phyloP scores from a whole-genome alignment of 1,140 invertebrate genomes.

The Bombus polaris region DNA sequence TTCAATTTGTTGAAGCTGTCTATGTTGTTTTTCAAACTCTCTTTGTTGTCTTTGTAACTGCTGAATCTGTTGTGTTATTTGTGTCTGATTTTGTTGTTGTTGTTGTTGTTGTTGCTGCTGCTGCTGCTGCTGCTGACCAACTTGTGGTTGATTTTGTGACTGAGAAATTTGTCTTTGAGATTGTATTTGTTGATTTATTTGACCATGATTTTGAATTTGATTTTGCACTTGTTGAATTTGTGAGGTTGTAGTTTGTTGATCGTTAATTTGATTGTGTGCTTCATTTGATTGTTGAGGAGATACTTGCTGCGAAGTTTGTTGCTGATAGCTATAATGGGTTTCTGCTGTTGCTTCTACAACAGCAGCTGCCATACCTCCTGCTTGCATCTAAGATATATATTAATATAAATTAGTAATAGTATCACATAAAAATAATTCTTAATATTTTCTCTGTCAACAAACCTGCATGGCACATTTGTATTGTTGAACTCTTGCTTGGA shows the following conservation, averaged over 20 bases:
- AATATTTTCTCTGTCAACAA: conserved; percentile 46
- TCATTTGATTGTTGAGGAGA: conserved; percentile 75
- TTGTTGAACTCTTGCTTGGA: conserved; percentile 81
- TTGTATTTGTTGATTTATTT: conserved; percentile 82
- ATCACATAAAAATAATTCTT: neutral
- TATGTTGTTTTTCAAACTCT: conserved; percentile 79
- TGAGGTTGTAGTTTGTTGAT: conserved; percentile 69
- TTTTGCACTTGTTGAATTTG: conserved; percentile 81
- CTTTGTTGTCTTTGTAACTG: conserved; percentile 78
- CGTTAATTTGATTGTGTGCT: conserved; percentile 77
- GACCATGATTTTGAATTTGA: conserved; percentile 79
- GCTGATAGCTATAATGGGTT: conserved; percentile 80
- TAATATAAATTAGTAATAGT: neutral
- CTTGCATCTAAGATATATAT: conserved; percentile 75
- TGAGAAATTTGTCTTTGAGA: conserved; percentile 79
- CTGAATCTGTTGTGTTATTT: conserved; percentile 78
- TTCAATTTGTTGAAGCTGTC: conserved; percentile 76
- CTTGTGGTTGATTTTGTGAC: conserved; percentile 71
- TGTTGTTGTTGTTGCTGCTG: conserved; percentile 41
- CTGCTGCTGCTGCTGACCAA: conserved; percentile 72
- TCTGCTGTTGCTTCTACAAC: conserved; percentile 79
- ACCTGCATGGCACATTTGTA: conserved; percentile 84
- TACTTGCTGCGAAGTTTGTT: conserved; percentile 78
- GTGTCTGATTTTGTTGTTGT: conserved; percentile 69
- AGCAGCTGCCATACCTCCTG: conserved; percentile 78